Evolutionary conservation across 2,888 invertebrate species (phyloP), one percentile per base, ranked within the genome.

Genomic region (Agriopis marginaria): DNA sequence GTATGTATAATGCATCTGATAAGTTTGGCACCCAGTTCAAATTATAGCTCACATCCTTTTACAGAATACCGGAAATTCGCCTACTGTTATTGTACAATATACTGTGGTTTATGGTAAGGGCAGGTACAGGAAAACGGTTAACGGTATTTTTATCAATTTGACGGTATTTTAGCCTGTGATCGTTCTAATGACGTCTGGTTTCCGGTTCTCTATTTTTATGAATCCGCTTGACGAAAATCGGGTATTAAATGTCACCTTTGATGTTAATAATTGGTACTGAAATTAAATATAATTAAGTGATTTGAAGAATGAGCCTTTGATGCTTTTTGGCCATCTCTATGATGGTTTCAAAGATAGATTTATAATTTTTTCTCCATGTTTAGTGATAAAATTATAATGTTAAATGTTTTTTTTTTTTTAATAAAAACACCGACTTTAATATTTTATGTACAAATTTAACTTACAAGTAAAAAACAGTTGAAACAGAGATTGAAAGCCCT

Each of bases 111-210:
- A 68, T 63, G 67, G 14, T 59, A n/a, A 61, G 14, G 60, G 58
- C 51, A 68, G 70, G 70, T 70, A 65, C 56, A 62, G 23, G 54
- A 71, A 71, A 77, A 74, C 58, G 69, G 61, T 62, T 17, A 62
- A 53, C 62, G 73, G 75, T 76, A 78, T 75, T 72, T 69, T 60
- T 7, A 71, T 66, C 66, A 68, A 74, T 74, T 75, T 75, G 61
- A 68, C 71, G 74, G 67, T 74, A 74, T 76, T 75, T 76, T 71
- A 65, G 68, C 61, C 68, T 65, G 65, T 73, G 71, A 74, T 74
- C 74, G 70, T 65, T 76, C 63, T 73, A 74, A 76, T 74, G 68
- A 71, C 67, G 63, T 64, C 66, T 68, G 66, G 68, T 72, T 75
- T 73, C 68, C 72, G 58, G 47, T 51, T 55, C 42, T 54, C 7